A percentile compares a stretch with the other conserved stretches of the same genome.
phyloP scores from a whole-genome alignment of 2,113 vertebrate genomes.

The Hippocampus comes region DNA sequence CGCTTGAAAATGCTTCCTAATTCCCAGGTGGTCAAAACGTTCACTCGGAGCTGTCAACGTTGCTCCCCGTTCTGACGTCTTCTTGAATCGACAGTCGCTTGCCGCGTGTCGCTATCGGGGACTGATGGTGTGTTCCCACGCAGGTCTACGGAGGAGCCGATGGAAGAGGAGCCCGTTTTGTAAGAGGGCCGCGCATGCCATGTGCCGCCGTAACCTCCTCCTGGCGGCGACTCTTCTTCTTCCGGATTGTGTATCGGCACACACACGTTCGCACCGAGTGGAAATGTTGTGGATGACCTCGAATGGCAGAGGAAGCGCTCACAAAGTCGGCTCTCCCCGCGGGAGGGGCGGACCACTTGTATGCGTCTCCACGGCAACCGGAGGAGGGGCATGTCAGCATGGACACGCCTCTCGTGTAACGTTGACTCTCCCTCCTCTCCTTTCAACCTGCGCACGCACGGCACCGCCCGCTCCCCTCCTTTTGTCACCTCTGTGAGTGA shows the following conservation, averaged over 20 bases:
- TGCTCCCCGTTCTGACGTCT: too few relatives aligned
- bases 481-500: neutral
- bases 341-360: slow-evolving; percentile 55
- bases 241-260: slow-evolving; percentile 24
- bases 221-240: slow-evolving; percentile 49
- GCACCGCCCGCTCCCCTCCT: slow-evolving; percentile 21
- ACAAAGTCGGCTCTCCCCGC: slow-evolving; percentile 6
- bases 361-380: slow-evolving; percentile 44
- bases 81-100: too few relatives aligned
- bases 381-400: slow-evolving; percentile 17
- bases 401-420: slow-evolving; percentile 14
- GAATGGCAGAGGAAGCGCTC: slow-evolving; percentile 19
- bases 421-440: slow-evolving; percentile 1
- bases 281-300: slow-evolving; percentile 29
- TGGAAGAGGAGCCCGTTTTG: slow-evolving; percentile 65
- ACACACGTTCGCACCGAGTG: slow-evolving; percentile 17
- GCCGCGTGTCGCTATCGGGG: too few relatives aligned
- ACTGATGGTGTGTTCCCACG: neutral
- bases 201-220: slow-evolving; percentile 39
- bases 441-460: slow-evolving; percentile 32
- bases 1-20: too few relatives aligned
- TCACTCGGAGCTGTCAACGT: too few relatives aligned
- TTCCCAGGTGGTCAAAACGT: too few relatives aligned
- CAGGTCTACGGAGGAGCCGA: slow-evolving; percentile 66
- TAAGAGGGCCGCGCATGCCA: slow-evolving; percentile 62